These are phyloP conservation scores for Podargus strigoides DNA, from an alignment of 2,797 vertebrate genomes.

Conservation along the genomic window DNA sequence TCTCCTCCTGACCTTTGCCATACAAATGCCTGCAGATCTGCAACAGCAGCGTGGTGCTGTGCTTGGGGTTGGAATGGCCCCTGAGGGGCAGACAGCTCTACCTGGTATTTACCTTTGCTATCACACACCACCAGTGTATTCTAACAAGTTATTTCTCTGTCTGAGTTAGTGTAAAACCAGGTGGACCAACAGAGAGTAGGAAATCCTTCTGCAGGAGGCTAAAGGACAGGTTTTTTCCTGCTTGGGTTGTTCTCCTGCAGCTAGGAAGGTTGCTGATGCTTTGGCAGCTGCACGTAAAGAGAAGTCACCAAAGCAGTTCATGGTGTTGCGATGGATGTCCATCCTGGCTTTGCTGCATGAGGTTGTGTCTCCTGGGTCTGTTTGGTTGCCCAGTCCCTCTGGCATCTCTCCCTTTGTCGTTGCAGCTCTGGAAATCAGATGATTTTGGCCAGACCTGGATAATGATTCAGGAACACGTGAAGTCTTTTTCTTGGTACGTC, in stretches of 20 bases:
- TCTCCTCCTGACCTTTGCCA: neutral
- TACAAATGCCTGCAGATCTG: neutral
- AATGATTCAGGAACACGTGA: slow-evolving; percentile 97
- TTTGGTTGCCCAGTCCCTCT: neutral
- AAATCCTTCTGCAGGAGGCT: neutral
- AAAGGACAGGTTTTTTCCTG: fast-evolving
- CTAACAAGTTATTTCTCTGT: neutral
- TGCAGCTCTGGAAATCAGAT: slow-evolving; percentile 96
- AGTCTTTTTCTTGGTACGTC: slow-evolving; percentile 95
- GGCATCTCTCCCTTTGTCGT: slow-evolving; percentile 2
- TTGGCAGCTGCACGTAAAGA: neutral
- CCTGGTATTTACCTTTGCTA: neutral
- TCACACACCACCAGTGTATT: fast-evolving
- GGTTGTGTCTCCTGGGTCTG: neutral
- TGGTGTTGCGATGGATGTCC: fast-evolving
- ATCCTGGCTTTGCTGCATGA: neutral
- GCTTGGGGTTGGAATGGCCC: neutral
- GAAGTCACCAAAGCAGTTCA: no score
- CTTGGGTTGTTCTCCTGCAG: neutral
- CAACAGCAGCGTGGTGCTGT: neutral
- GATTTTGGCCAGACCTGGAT: slow-evolving; percentile 98
- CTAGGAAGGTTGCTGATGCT: neutral
- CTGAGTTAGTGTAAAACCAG: neutral
- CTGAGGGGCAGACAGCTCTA: fast-evolving
- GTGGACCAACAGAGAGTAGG: neutral